These are phyloP conservation scores for Pectinophora gossypiella DNA, from an alignment of 1,140 invertebrate genomes.

Conservation along the genomic window DNA sequence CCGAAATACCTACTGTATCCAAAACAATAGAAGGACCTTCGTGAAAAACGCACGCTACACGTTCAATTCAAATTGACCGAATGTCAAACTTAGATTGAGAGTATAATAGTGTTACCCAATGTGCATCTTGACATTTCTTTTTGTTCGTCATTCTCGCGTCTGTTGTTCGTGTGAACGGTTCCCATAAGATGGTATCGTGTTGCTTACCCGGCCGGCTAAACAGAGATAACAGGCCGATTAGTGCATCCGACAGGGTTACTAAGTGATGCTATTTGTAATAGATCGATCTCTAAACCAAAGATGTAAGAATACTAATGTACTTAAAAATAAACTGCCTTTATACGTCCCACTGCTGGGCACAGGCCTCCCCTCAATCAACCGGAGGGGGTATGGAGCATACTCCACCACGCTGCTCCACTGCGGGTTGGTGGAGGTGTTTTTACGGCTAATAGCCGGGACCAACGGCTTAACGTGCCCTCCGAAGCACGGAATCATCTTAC, in stretches of 20 bases:
- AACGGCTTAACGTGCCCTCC: no score
- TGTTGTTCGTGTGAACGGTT: conserved; percentile 51
- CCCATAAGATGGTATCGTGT: conserved; percentile 33
- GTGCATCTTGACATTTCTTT: conserved; percentile 68
- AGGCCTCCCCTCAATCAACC: no score
- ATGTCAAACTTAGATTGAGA: conserved; percentile 42
- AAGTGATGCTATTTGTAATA: conserved; percentile 16
- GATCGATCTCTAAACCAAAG: no score
- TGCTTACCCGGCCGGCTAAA: conserved; percentile 41
- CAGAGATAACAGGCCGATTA: conserved; percentile 24
- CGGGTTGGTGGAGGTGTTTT: no score
- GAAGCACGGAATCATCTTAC: no score
- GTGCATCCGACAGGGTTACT: conserved; percentile 29
- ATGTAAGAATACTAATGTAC: no score
- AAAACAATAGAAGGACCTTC: conserved; percentile 35
- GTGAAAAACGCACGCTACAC: conserved; percentile 38
- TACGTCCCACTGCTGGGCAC: no score
- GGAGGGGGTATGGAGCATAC: no score
- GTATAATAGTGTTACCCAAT: conserved; percentile 52
- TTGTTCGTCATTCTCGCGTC: conserved; percentile 43
- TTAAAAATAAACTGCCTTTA: no score
- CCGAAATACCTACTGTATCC: neutral
- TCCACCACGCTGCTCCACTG: no score
- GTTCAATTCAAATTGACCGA: conserved; percentile 53
- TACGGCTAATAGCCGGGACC: no score